Percentiles rank a stretch among this genome's conserved stretches.
Conservation (phyloP, 2,797 vertebrate genomes). For the Botia kubotai region DNA sequence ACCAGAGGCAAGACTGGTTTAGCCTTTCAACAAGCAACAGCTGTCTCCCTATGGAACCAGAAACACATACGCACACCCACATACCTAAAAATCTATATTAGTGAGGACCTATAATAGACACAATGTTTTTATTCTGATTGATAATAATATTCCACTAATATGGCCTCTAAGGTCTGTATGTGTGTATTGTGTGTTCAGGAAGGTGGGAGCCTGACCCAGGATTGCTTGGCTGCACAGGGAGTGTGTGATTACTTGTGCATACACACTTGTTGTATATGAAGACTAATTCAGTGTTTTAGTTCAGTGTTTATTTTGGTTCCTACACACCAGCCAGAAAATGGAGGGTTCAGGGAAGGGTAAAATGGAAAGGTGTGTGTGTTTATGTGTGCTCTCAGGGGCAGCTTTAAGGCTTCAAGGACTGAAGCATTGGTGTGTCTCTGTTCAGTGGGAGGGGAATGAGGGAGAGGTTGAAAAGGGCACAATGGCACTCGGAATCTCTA, state of each 20-base stretch:
- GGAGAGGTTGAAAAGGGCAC: conserved; percentile 50
- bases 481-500: conserved; percentile 50
- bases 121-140: background rate
- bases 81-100: background rate
- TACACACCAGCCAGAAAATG: conserved; percentile 4
- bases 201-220: conserved; percentile 26
- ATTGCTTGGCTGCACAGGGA: background rate
- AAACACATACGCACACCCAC: conserved; percentile 7
- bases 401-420: conserved; percentile 26
- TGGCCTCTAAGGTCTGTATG: background rate
- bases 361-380: conserved; percentile 24
- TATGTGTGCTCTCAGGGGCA: conserved; percentile 13
- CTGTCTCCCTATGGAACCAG: conserved; percentile 44
- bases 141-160: background rate
- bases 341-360: background rate
- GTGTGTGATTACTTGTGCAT: conserved; percentile 18
- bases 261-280: conserved; percentile 16
- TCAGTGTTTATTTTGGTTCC: background rate
- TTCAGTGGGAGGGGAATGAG: conserved; percentile 41
- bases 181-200: conserved; percentile 21
- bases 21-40: conserved; percentile 58
- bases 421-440: conserved; percentile 33
- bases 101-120: background rate
- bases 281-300: conserved; percentile 1
- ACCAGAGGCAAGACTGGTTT: conserved; percentile 46